A percentile compares a stretch with the other conserved stretches of the same genome.
These are phyloP conservation scores for Neolamprologus ventralis DNA, from an alignment of 2,113 vertebrate genomes.

Conservation along the genomic window DNA sequence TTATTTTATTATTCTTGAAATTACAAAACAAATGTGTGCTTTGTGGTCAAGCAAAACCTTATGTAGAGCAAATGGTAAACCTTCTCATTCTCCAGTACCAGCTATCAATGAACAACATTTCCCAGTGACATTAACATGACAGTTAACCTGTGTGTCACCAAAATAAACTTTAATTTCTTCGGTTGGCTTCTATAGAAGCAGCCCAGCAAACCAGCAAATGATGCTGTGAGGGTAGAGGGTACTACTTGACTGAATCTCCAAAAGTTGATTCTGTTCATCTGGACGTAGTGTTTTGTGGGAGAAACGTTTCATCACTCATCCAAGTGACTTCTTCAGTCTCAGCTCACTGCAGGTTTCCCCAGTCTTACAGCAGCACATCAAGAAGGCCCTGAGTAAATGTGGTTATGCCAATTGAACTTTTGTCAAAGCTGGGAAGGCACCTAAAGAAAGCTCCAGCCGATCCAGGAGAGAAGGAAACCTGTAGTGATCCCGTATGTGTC, in stretches of 20 bases:
- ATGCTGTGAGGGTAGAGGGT: neutral
- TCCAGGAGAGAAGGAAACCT: neutral
- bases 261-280: neutral
- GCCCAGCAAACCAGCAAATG: neutral
- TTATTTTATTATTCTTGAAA: neutral
- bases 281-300: neutral
- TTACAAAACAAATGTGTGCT: neutral
- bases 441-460: neutral
- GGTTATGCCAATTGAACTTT: neutral
- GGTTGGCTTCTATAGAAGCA: neutral
- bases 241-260: neutral
- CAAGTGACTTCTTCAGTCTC: neutral
- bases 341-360: neutral
- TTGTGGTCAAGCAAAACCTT: neutral
- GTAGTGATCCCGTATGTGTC: neutral
- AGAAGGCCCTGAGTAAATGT: neutral
- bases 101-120: neutral
- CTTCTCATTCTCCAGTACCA: neutral
- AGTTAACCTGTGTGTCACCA: neutral
- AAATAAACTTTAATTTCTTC: neutral
- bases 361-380: neutral
- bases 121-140: neutral
- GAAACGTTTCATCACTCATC: neutral
- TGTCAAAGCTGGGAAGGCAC: neutral
- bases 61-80: neutral